Evolutionary conservation across 2,888 invertebrate species (phyloP), one percentile per base, ranked within the genome.

Genomic region (Luffia ferchaultella): DNA sequence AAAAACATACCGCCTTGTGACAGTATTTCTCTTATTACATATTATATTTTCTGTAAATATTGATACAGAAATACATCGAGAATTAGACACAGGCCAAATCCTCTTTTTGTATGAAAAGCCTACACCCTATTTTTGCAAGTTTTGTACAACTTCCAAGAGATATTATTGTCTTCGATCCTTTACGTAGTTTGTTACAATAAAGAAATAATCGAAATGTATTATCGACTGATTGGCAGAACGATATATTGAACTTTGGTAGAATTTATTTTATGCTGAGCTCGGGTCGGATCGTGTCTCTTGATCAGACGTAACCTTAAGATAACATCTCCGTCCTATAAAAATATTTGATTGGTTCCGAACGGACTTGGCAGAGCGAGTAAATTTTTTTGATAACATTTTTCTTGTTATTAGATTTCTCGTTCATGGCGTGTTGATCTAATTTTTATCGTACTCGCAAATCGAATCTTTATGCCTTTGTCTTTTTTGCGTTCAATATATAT

Each of bases 311-410:
- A 30, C 30, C 30, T 70, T 70, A 74, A 64, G 70, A 76, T 71
- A 76, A 75, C 70, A 75, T 73, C 67, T 62, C 63, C 55, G 57
- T 61, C 59, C 62, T 66, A 65, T 60, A 63, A 73, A 70, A 76
- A 76, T 74, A 76, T 75, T 72, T 68, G 70, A 73, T 71, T 71
- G 67, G 67, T 54, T 65, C 57, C 54, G 30, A 16, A 57, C 60
- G 63, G 60, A 57, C 54, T 55, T 53, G 59, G 54, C 45, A 45
- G 54, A 55, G 55, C 56, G 51, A 49, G 53, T 19, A 54, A 59
- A 55, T 59, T 58, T 59, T 61, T 60, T 61, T 64, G 30, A 30
- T 30, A 30, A 30, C 30, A 30, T 30, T 30, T 30, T 30, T 30
- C 12, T 30, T 12, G 30, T 30, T 30, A 30, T 30, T 30, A 30